Conservation (phyloP, 1,140 invertebrate species). For the Olivierus martensii region DNA sequence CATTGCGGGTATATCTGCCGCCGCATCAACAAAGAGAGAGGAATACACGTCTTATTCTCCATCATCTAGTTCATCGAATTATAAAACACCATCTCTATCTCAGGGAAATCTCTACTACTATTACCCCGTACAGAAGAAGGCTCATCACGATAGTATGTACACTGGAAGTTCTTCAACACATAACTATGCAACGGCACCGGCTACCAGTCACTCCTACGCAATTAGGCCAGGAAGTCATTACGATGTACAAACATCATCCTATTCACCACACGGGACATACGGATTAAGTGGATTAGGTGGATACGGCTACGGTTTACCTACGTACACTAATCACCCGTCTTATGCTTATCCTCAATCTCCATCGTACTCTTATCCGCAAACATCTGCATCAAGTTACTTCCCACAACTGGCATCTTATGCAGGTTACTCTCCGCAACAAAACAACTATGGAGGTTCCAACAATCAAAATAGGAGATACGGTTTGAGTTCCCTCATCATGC, state of each 20-base stretch:
- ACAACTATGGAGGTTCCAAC: constrained; percentile 9
- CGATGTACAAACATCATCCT: neutral
- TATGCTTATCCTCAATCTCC: neutral
- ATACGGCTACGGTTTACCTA: neutral
- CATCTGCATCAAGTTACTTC: neutral
- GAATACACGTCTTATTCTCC: no score
- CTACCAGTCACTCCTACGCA: constrained; percentile 5
- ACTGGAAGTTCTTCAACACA: constrained; percentile 17
- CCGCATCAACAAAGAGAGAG: no score
- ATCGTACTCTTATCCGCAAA: neutral
- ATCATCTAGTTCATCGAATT: no score
- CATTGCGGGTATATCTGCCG: no score
- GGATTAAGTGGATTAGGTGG: neutral
- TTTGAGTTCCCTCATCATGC: constrained; percentile 23
- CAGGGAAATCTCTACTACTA: constrained; percentile 21
- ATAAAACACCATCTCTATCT: neutral
- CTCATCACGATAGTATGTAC: constrained; percentile 6
- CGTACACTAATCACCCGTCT: neutral
- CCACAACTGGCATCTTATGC: constrained; percentile 10
- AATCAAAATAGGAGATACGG: constrained; percentile 3
- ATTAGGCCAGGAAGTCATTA: neutral
- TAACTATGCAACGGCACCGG: constrained; percentile 10
- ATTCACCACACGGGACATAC: neutral
- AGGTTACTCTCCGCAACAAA: constrained; percentile 7
- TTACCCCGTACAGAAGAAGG: constrained; percentile 21